Evolutionary conservation across 2,888 invertebrate genomes (phyloP).

Genomic region (Drosophila mercatorum): DNA sequence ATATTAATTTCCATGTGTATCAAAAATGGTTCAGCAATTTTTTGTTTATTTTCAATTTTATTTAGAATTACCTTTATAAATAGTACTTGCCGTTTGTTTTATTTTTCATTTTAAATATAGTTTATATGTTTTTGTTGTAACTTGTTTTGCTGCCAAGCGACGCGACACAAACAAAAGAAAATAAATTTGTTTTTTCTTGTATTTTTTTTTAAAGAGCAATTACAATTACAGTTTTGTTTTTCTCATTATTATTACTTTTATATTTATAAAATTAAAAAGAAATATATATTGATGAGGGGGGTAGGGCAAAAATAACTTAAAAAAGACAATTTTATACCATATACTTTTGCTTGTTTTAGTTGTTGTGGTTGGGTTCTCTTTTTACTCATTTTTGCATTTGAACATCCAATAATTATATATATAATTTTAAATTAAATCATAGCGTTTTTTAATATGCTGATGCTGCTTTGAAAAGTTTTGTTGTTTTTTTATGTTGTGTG

Average conservation of each 20-base stretch:
- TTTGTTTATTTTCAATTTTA: conserved; percentile 63
- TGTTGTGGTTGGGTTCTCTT: conserved; percentile 56
- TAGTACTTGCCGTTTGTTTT: conserved; percentile 61
- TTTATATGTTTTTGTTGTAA: conserved; percentile 43
- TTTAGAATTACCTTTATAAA: conserved; percentile 72
- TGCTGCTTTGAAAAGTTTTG: conserved; percentile 58
- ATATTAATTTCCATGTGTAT: conserved; percentile 9
- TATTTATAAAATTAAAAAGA: conserved; percentile 79
- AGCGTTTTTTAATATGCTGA: conserved; percentile 68
- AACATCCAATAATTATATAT: conserved; percentile 73
- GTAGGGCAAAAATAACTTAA: conserved; percentile 75
- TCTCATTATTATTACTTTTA: conserved; percentile 77
- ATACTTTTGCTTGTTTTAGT: conserved; percentile 54
- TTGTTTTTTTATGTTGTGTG: conserved; percentile 16
- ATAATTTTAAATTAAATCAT: conserved; percentile 77
- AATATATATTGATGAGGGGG: conserved; percentile 76
- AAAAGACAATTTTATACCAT: conserved; percentile 75
- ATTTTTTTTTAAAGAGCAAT: conserved; percentile 74
- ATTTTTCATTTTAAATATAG: conserved; percentile 40
- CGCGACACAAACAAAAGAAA: conserved; percentile 64
- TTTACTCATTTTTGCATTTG: conserved; percentile 51
- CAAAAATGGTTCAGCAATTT: conserved; percentile 25
- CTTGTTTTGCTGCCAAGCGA: conserved; percentile 53
- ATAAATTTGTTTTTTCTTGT: conserved; percentile 58
- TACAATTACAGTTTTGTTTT: conserved; percentile 76